A percentile compares a stretch with the other conserved stretches of the same genome.
Conservation (phyloP, 2,888 invertebrate species). For the Disparrhopalites patrizii region DNA sequence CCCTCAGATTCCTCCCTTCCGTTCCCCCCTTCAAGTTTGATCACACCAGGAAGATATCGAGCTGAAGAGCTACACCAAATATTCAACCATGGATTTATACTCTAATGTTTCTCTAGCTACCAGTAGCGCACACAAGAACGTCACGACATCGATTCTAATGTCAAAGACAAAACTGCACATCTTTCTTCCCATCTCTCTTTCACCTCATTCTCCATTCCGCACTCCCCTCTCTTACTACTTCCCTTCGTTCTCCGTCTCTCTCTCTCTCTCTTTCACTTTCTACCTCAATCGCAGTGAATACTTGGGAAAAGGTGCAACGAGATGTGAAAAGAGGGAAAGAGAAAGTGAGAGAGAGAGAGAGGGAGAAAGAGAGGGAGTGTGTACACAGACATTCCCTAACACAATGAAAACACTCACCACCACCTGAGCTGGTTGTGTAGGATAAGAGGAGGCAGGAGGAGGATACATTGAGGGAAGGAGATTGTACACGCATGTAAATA, state of each 20-base stretch:
- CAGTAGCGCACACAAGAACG: neutral
- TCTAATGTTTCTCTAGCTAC: neutral
- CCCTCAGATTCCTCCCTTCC: neutral
- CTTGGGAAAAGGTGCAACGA: too few relatives aligned
- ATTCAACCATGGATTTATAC: conserved; percentile 1
- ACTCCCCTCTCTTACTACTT: neutral
- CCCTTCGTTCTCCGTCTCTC: too few relatives aligned
- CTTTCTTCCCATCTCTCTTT: neutral
- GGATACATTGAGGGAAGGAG: too few relatives aligned
- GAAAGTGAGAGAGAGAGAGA: too few relatives aligned
- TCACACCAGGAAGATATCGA: conserved; percentile 5
- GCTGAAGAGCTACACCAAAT: conserved; percentile 5
- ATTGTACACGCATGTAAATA: too few relatives aligned
- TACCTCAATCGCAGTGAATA: too few relatives aligned
- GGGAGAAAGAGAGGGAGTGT: neutral
- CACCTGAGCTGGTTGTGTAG: too few relatives aligned
- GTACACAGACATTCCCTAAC: too few relatives aligned
- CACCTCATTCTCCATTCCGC: neutral
- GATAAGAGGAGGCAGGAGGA: too few relatives aligned
- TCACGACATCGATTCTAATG: neutral
- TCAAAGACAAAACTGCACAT: conserved; percentile 2
- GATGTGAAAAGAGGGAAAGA: too few relatives aligned
- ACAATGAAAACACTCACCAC: too few relatives aligned
- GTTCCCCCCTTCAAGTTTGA: conserved; percentile 1
- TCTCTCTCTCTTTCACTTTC: too few relatives aligned